These are phyloP conservation scores for Brachypterus glaber DNA, from an alignment of 2,888 invertebrate genomes.

Conservation along the genomic window DNA sequence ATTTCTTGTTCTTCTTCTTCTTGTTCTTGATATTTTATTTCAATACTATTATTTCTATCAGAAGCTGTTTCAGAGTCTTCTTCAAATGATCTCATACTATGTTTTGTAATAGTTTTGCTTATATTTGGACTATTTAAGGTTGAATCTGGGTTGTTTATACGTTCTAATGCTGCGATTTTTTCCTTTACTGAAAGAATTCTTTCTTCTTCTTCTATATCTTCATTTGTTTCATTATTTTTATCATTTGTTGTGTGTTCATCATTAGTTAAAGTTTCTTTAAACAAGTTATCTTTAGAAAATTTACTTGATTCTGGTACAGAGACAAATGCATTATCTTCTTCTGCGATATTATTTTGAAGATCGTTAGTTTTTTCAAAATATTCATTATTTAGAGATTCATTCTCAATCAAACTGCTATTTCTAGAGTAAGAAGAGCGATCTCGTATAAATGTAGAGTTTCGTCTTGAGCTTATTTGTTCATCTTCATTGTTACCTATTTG, in stretches of 20 bases:
- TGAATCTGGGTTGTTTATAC: no score
- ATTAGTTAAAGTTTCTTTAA: conserved; percentile 19
- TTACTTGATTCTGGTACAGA: no score
- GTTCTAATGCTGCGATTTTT: no score
- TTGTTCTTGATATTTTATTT: no score
- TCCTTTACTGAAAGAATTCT: no score
- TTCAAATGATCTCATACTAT: no score
- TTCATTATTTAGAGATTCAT: conserved; percentile 15
- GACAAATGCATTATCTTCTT: no score
- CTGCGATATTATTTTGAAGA: conserved; percentile 4
- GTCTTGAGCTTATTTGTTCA: conserved; percentile 1
- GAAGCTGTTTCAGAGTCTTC: no score
- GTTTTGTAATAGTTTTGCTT: no score
- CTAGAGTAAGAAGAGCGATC: conserved; percentile 33
- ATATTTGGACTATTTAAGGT: no score
- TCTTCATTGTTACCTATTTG: conserved; percentile 19
- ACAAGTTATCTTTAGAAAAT: no score
- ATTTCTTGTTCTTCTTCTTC: conserved; percentile 23
- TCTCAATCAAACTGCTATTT: conserved; percentile 32
- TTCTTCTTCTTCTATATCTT: conserved; percentile 16
- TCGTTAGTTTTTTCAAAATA: conserved; percentile 2
- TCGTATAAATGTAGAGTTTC: conserved; percentile 4
- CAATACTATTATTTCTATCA: no score
- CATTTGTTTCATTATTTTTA: conserved; percentile 7
- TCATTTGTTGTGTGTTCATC: conserved; percentile 3